Conservation (phyloP, 1,140 invertebrate genomes). For the Bombus pyrosoma region DNA sequence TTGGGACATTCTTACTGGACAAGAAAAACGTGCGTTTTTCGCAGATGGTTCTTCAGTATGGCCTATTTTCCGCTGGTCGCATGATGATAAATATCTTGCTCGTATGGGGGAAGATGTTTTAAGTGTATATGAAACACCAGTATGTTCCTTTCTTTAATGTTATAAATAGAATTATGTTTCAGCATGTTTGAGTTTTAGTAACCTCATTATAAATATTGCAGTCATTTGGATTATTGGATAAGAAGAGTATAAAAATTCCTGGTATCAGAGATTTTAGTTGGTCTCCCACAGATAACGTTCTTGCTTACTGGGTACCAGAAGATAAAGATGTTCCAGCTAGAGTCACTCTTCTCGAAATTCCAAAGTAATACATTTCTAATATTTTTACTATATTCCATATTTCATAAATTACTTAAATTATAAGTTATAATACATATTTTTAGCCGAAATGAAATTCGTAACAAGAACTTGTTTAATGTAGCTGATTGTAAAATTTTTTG, state of each 20-base stretch:
- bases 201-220: constrained; percentile 68
- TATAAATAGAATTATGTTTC: neutral
- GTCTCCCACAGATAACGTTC: constrained; percentile 98
- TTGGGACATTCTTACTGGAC: constrained; percentile 97
- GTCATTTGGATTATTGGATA: constrained; percentile 96
- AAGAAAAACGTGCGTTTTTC: constrained; percentile 95
- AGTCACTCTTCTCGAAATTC: constrained; percentile 92
- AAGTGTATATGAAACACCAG: constrained; percentile 97
- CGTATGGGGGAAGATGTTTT: constrained; percentile 92
- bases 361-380: constrained; percentile 82
- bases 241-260: constrained; percentile 96
- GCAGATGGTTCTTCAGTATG: constrained; percentile 92
- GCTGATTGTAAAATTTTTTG: constrained; percentile 99
- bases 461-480: constrained; percentile 99
- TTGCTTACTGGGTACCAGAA: constrained; percentile 99
- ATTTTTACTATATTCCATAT: neutral
- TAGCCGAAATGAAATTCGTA: constrained; percentile 93
- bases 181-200: neutral
- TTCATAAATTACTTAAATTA: neutral
- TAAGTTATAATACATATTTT: constrained; percentile 69
- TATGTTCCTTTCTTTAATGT: constrained; percentile 74
- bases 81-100: constrained; percentile 98
- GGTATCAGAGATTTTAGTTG: constrained; percentile 98
- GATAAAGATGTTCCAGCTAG: constrained; percentile 95
- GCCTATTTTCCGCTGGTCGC: constrained; percentile 98